Conservation (phyloP, 2,113 vertebrate genomes). For the Pluvianellus socialis region DNA sequence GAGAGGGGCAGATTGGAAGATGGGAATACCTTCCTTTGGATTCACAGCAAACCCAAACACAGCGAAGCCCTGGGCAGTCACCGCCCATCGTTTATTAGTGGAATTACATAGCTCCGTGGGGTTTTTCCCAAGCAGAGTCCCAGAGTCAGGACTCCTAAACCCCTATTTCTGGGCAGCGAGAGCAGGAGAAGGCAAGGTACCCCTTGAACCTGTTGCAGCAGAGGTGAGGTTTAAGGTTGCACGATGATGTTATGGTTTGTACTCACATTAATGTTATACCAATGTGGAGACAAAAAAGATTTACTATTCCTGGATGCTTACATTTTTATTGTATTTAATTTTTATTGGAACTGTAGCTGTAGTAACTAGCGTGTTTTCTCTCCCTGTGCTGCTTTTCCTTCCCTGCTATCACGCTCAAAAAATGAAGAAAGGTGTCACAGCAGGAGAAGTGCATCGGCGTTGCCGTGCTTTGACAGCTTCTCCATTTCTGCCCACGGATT, state of each 20-base stretch:
- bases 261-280: not conserved
- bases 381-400: not conserved
- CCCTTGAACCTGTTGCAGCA: not conserved
- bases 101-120: not conserved
- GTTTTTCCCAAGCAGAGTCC: not conserved
- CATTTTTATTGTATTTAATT: not conserved
- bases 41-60: not conserved
- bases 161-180: not conserved
- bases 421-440: not conserved
- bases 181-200: not conserved
- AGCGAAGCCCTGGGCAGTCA: not conserved
- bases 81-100: not conserved
- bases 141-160: not conserved
- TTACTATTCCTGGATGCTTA: not conserved
- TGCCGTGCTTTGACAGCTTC: slow-evolving; percentile 5
- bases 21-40: not conserved
- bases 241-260: not conserved
- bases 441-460: not conserved
- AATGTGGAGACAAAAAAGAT: not conserved
- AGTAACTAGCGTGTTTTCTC: not conserved
- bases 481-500: not conserved
- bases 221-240: not conserved
- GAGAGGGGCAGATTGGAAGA: not conserved
- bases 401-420: not conserved
- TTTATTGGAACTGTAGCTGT: not conserved